Evolutionary conservation across 2,113 vertebrate species (phyloP).

Genomic region (Rutilus rutilus): DNA sequence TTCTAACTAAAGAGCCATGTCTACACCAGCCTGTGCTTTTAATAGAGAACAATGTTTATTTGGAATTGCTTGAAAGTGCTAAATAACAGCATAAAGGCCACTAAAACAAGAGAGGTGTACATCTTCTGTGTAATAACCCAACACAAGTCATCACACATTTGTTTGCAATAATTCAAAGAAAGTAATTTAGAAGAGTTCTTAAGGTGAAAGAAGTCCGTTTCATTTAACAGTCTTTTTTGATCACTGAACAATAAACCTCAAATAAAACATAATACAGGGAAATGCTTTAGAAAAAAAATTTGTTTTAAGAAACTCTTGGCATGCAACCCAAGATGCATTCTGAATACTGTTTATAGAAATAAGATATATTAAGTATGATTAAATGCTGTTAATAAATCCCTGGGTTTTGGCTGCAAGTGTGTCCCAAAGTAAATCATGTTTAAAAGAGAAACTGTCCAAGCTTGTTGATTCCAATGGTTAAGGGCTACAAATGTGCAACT

Average conservation of each 20-base stretch:
- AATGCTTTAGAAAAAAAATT: slow-evolving; percentile 13
- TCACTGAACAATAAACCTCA: slow-evolving; percentile 4
- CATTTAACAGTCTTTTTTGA: slow-evolving; percentile 21
- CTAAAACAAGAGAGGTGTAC: slow-evolving; percentile 12
- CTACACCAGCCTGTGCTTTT: slow-evolving; percentile 12
- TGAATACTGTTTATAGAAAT: slow-evolving; percentile 30
- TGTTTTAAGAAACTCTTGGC: slow-evolving; percentile 1
- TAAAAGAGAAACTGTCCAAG: slow-evolving; percentile 7
- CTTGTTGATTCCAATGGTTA: not conserved
- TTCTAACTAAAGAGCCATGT: not conserved
- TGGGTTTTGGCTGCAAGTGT: slow-evolving; percentile 65
- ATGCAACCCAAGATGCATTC: slow-evolving; percentile 6
- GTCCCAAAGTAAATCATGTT: slow-evolving; percentile 38
- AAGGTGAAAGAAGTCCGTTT: not conserved
- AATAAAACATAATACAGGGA: not conserved
- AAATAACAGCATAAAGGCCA: slow-evolving; percentile 46
- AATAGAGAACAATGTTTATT: not conserved
- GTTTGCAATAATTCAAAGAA: not conserved
- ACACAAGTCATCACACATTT: slow-evolving; percentile 29
- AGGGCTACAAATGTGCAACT: slow-evolving; percentile 24
- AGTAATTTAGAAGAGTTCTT: not conserved
- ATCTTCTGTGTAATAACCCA: slow-evolving; percentile 33
- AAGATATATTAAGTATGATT: not conserved
- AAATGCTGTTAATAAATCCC: slow-evolving; percentile 26
- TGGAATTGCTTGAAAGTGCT: slow-evolving; percentile 41